phyloP scores from a whole-genome alignment of 2,888 invertebrate species.

The Napeogenes sylphis region DNA sequence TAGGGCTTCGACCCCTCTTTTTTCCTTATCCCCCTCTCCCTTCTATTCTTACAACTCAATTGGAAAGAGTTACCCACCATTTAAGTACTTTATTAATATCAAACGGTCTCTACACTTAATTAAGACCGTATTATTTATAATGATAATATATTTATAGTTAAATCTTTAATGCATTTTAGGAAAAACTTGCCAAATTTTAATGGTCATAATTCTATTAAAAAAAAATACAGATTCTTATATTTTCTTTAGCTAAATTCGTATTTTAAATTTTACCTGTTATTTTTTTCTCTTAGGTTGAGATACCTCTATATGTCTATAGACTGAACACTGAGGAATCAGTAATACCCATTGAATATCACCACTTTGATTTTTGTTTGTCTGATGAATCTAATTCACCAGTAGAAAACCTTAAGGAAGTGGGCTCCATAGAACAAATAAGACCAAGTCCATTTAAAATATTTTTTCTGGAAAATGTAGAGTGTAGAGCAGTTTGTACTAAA shows the following conservation, averaged over 20 bases:
- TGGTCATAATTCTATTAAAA: no score
- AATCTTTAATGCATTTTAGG: no score
- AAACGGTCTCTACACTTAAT: no score
- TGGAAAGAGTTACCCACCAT: no score
- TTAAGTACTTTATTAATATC: no score
- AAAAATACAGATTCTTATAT: neutral
- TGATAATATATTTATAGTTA: no score
- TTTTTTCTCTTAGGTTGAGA: slow-evolving; percentile 84
- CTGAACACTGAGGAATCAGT: slow-evolving; percentile 98
- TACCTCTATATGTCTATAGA: slow-evolving; percentile 95
- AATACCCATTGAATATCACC: slow-evolving; percentile 98
- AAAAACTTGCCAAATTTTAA: no score
- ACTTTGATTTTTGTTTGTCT: slow-evolving; percentile 95
- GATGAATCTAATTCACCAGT: slow-evolving; percentile 90
- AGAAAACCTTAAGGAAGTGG: slow-evolving; percentile 98
- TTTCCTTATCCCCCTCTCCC: no score
- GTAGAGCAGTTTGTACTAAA: slow-evolving; percentile 80
- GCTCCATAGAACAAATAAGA: slow-evolving; percentile 98
- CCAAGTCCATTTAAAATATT: slow-evolving; percentile 94
- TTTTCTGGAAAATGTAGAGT: slow-evolving; percentile 85
- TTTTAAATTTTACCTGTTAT: slow-evolving; percentile 2
- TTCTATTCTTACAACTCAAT: no score
- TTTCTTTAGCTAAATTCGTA: no score
- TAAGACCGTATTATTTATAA: no score
- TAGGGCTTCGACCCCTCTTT: no score